Percentiles rank a stretch among this genome's conserved stretches.
These are phyloP conservation scores for Apis florea DNA, from an alignment of 1,140 invertebrate species.

Conservation along the genomic window DNA sequence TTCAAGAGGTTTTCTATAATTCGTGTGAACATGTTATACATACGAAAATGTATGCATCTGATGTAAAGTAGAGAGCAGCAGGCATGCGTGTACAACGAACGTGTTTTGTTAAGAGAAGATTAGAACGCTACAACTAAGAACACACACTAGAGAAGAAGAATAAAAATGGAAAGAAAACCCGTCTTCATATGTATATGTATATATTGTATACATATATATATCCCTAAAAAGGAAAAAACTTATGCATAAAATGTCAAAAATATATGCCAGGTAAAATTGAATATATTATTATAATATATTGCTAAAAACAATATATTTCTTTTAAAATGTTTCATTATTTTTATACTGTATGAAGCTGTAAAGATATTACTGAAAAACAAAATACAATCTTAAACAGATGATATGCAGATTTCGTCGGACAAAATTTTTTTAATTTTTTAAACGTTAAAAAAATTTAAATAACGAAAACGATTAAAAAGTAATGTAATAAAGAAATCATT, in stretches of 20 bases:
- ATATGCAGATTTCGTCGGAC: slow-evolving; percentile 29
- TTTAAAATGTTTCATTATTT: slow-evolving; percentile 3
- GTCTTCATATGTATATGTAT: neutral
- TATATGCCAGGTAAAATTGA: neutral
- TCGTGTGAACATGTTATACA: slow-evolving; percentile 33
- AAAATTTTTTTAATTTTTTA: too few relatives aligned
- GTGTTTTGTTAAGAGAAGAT: slow-evolving; percentile 62
- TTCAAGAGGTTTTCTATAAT: slow-evolving; percentile 27
- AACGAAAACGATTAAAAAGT: neutral
- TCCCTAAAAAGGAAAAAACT: neutral
- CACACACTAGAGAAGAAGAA: slow-evolving; percentile 64
- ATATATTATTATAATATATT: neutral
- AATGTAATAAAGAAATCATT: too few relatives aligned
- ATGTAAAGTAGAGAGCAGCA: slow-evolving; percentile 64
- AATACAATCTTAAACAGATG: neutral
- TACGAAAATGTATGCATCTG: slow-evolving; percentile 34
- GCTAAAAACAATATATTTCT: neutral
- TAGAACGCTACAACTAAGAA: slow-evolving; percentile 66
- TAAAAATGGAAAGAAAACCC: slow-evolving; percentile 45
- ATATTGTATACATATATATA: neutral
- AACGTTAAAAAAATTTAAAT: neutral
- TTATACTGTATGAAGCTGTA: neutral
- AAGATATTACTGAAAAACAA: slow-evolving; percentile 30
- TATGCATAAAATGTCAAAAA: slow-evolving; percentile 11
- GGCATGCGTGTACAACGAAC: slow-evolving; percentile 71